Evolutionary conservation across 2,888 invertebrate species (phyloP).

Genomic region (Leptogaster cylindrica): DNA sequence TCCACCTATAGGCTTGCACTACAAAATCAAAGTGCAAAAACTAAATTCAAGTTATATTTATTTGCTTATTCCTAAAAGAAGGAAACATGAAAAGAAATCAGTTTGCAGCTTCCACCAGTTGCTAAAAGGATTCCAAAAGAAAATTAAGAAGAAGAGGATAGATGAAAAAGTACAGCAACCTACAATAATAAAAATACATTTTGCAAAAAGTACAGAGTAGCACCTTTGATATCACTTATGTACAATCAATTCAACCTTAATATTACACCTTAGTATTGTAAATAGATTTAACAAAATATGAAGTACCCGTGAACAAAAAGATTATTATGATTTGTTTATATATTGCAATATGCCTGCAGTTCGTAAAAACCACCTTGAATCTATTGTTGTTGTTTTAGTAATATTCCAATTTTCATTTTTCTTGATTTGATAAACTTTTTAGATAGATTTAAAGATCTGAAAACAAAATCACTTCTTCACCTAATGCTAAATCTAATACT

Average conservation of each 20-base stretch:
- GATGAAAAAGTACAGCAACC: neutral
- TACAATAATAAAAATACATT: slow-evolving; percentile 2
- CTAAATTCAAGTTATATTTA: neutral
- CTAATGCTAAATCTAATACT: slow-evolving; percentile 15
- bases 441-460: slow-evolving; percentile 3
- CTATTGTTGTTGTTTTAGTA: neutral
- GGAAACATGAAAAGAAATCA: too few species aligned
- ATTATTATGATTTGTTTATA: neutral
- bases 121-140: neutral
- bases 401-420: neutral
- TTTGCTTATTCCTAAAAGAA: too few species aligned
- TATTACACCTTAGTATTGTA: neutral
- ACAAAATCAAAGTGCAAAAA: slow-evolving; percentile 32
- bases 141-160: neutral
- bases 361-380: slow-evolving; percentile 1
- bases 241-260: slow-evolving; percentile 13
- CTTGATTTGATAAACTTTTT: too few species aligned
- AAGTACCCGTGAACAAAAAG: slow-evolving; percentile 1
- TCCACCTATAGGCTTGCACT: slow-evolving; percentile 48
- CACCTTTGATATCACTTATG: slow-evolving; percentile 35
- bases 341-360: slow-evolving; percentile 34
- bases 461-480: slow-evolving; percentile 16
- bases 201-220: slow-evolving; percentile 29
- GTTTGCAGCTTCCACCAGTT: too few species aligned
- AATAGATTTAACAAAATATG: neutral